Percentiles rank a stretch among this genome's conserved stretches.
These are phyloP conservation scores for Lutjanus erythropterus DNA, from an alignment of 2,113 vertebrate genomes.

Conservation along the genomic window DNA sequence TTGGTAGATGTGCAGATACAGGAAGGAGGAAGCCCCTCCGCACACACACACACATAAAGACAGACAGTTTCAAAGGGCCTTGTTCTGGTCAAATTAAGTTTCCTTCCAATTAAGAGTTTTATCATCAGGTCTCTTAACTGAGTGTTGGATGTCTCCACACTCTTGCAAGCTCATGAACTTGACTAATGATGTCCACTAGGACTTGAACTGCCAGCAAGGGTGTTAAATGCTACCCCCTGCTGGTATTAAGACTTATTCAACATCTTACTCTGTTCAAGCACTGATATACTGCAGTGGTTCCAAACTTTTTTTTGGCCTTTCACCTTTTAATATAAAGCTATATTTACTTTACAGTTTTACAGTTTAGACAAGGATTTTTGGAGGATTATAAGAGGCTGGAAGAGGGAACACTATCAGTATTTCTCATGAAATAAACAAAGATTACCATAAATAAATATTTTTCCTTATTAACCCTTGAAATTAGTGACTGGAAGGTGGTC, in stretches of 20 bases:
- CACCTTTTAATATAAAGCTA: not conserved
- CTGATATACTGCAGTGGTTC: not conserved
- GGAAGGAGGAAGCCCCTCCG: not conserved
- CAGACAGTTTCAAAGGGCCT: constrained; percentile 24
- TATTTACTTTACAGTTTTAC: no score
- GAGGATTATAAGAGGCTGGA: not conserved
- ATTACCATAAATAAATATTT: not conserved
- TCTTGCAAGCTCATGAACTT: constrained; percentile 33
- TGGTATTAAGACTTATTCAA: not conserved
- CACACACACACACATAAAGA: not conserved
- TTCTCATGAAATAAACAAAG: not conserved
- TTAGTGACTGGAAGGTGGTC: no score
- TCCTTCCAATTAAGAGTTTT: constrained; percentile 49
- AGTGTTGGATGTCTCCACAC: not conserved
- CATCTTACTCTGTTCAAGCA: not conserved
- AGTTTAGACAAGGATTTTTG: not conserved
- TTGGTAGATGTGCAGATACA: constrained; percentile 63
- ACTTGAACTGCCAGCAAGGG: constrained; percentile 5
- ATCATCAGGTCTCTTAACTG: constrained; percentile 43
- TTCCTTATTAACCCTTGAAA: not conserved
- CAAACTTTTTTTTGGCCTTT: not conserved
- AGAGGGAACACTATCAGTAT: not conserved
- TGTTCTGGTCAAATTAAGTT: constrained; percentile 50
- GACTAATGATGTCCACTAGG: constrained; percentile 57
- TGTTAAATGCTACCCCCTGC: constrained; percentile 50